These are phyloP conservation scores for Isichthys henryi DNA, from an alignment of 2,113 vertebrate species.

Conservation along the genomic window DNA sequence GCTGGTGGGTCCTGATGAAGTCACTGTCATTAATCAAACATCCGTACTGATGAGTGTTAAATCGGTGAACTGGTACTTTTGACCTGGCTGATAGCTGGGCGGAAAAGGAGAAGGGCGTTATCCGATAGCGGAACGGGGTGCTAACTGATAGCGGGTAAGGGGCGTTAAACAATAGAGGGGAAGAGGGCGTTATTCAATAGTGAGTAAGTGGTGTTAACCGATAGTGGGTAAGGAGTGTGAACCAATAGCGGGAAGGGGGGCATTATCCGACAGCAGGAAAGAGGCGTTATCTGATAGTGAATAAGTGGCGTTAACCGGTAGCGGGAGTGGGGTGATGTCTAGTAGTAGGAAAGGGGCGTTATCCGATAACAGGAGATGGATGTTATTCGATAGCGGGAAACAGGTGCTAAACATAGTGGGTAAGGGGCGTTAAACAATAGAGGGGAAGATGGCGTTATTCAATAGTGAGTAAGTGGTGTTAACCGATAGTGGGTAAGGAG, in stretches of 20 bases:
- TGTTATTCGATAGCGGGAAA: background rate
- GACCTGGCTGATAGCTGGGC: background rate
- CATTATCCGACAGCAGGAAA: background rate
- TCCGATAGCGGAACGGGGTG: background rate
- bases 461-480: background rate
- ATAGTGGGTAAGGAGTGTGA: too few species aligned
- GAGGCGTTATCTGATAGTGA: background rate
- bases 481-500: too few species aligned
- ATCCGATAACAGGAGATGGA: too few species aligned
- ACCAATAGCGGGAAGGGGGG: too few species aligned
- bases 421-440: background rate
- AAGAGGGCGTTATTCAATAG: background rate
- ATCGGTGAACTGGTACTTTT: background rate
- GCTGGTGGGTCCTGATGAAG: background rate
- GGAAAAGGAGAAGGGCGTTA: background rate
- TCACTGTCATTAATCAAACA: constrained; percentile 9
- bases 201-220: too few species aligned
- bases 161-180: background rate
- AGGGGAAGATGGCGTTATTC: background rate
- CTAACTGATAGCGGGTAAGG: background rate
- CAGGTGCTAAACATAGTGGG: background rate
- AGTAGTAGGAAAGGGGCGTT: too few species aligned
- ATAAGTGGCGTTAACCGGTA: too few species aligned
- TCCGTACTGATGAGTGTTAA: background rate
- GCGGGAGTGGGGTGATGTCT: too few species aligned